Percentiles rank a stretch among this genome's conserved stretches.
Evolutionary conservation across 2,113 vertebrate species (phyloP).

Genomic region (Phrynosoma platyrhinos): DNA sequence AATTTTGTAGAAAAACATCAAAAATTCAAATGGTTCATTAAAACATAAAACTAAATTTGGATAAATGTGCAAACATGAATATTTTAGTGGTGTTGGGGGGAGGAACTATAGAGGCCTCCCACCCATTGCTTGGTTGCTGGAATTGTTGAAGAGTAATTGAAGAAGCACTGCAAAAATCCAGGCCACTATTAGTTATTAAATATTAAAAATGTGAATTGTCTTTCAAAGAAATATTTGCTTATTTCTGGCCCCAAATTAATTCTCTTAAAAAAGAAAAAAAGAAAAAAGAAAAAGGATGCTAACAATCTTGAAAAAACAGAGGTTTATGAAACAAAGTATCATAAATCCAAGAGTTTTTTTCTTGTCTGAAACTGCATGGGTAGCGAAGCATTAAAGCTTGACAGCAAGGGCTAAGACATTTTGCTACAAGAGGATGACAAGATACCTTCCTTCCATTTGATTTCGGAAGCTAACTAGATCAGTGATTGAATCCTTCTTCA

Average conservation of each 20-base stretch:
- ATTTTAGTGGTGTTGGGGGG: slow-evolving; percentile 67
- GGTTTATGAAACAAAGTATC: neutral
- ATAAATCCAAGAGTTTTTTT: neutral
- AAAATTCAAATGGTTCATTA: slow-evolving; percentile 40
- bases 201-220: slow-evolving; percentile 61
- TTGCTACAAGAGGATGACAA: neutral
- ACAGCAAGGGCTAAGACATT: neutral
- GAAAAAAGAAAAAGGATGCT: neutral
- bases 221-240: slow-evolving; percentile 63
- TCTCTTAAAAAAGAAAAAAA: neutral
- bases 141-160: slow-evolving; percentile 47
- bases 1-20: neutral
- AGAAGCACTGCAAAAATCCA: slow-evolving; percentile 52
- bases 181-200: slow-evolving; percentile 56
- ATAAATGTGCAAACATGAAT: slow-evolving; percentile 67
- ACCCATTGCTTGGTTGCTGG: slow-evolving; percentile 6
- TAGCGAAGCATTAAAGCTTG: neutral
- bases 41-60: slow-evolving; percentile 50
- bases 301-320: neutral
- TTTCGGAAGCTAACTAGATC: no score
- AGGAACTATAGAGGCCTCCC: slow-evolving; percentile 46
- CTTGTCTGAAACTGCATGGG: no score
- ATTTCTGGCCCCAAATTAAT: slow-evolving; percentile 42
- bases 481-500: no score
- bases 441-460: no score